Evolutionary conservation across 2,113 vertebrate species (phyloP).

Genomic region (Cheilinus undulatus): DNA sequence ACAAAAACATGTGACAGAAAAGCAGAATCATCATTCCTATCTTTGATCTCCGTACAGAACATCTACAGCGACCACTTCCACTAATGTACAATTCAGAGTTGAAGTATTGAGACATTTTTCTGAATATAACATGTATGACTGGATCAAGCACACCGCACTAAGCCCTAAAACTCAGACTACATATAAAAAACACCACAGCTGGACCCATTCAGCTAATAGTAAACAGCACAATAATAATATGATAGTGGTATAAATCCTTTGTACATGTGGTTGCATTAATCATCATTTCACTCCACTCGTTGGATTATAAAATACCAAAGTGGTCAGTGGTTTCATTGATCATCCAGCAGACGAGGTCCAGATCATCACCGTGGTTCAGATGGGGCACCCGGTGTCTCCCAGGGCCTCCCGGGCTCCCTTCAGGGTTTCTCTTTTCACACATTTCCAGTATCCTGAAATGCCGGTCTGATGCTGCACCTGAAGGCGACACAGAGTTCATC

Average conservation of each 20-base stretch:
- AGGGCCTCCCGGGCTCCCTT: conserved; percentile 93
- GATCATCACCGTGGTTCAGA: conserved; percentile 70
- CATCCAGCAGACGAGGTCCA: not conserved
- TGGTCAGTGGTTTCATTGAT: not conserved
- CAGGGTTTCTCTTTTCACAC: conserved; percentile 95
- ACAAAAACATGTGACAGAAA: too few species aligned
- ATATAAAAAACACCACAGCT: conserved; percentile 27
- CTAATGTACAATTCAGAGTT: too few species aligned
- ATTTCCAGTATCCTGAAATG: conserved; percentile 94
- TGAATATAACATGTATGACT: conserved; percentile 1
- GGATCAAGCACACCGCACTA: not conserved
- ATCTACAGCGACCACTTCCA: too few species aligned
- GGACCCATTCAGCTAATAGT: not conserved
- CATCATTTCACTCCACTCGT: conserved; percentile 1
- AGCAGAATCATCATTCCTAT: too few species aligned
- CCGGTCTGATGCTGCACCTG: conserved; percentile 90
- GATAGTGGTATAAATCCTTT: conserved; percentile 41
- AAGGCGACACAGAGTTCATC: conserved; percentile 27
- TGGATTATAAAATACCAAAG: not conserved
- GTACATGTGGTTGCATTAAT: not conserved
- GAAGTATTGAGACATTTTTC: not conserved
- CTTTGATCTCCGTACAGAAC: too few species aligned
- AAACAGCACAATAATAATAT: not conserved
- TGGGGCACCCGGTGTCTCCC: conserved; percentile 85
- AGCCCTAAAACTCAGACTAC: not conserved